phyloP scores from a whole-genome alignment of 2,888 invertebrate species.

The Anticlea derivata region DNA sequence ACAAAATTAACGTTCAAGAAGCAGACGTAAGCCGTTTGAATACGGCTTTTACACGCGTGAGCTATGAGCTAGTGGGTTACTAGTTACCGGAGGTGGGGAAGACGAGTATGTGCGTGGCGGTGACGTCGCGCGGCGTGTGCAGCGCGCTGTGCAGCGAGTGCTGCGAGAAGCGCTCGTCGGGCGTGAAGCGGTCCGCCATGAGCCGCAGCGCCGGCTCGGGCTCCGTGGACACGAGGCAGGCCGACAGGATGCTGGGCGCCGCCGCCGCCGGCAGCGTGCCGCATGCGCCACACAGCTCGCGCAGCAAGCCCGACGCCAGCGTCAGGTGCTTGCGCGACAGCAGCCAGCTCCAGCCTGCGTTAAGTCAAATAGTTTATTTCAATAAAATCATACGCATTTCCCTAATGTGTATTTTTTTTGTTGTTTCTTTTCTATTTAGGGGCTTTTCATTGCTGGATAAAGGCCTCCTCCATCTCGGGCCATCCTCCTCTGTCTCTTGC shows the following conservation, averaged over 20 bases:
- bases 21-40: too few species aligned
- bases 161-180: slow-evolving; percentile 96
- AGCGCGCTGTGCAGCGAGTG: slow-evolving; percentile 94
- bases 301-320: slow-evolving; percentile 93
- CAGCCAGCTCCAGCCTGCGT: slow-evolving; percentile 96
- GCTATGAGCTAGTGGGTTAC: too few species aligned
- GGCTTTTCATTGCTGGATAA: too few species aligned
- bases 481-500: too few species aligned
- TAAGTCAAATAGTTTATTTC: too few species aligned
- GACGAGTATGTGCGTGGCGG: slow-evolving; percentile 98
- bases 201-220: slow-evolving; percentile 94
- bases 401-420: too few species aligned
- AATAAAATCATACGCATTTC: too few species aligned
- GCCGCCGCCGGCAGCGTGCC: slow-evolving; percentile 91
- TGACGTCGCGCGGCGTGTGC: slow-evolving; percentile 97
- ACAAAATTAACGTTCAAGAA: too few species aligned
- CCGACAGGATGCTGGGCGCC: slow-evolving; percentile 96
- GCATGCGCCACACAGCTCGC: slow-evolving; percentile 96
- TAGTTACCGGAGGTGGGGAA: slow-evolving; percentile 98
- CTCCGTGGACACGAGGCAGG: slow-evolving; percentile 98
- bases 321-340: slow-evolving; percentile 95
- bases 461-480: too few species aligned
- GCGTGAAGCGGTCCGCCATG: slow-evolving; percentile 97
- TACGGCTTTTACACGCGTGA: too few species aligned
- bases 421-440: too few species aligned